phyloP scores from a whole-genome alignment of 1,140 invertebrate species.

The Drosophila sulfurigaster region DNA sequence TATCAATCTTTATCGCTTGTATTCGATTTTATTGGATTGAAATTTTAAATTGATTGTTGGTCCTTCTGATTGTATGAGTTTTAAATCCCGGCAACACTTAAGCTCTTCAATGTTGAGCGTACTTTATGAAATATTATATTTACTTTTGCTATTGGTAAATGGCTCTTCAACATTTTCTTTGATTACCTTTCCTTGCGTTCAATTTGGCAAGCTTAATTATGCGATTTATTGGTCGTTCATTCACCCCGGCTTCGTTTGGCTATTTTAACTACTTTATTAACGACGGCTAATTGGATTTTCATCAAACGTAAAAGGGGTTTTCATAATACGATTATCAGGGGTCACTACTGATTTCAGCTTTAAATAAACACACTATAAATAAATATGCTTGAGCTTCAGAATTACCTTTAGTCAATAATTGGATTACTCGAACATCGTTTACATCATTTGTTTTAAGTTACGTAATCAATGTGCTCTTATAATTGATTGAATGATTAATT shows the following conservation, averaged over 20 bases:
- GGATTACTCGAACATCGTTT: background rate
- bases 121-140: background rate
- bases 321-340: background rate
- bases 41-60: background rate
- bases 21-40: background rate
- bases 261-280: constrained; percentile 6
- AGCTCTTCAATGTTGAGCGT: background rate
- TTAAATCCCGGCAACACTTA: constrained; percentile 7
- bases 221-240: background rate
- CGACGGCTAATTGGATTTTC: constrained; percentile 11
- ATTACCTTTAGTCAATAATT: background rate
- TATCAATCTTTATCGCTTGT: too few relatives aligned
- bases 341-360: background rate
- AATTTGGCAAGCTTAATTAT: background rate
- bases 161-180: background rate
- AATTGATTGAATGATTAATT: background rate
- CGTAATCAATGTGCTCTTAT: background rate
- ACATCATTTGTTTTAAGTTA: background rate
- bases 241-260: background rate
- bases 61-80: background rate
- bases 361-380: background rate
- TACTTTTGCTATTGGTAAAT: background rate
- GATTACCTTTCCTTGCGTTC: background rate
- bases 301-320: constrained; percentile 1
- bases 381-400: background rate